Conservation (phyloP, 2,113 vertebrate species). For the Microcebus murinus region DNA sequence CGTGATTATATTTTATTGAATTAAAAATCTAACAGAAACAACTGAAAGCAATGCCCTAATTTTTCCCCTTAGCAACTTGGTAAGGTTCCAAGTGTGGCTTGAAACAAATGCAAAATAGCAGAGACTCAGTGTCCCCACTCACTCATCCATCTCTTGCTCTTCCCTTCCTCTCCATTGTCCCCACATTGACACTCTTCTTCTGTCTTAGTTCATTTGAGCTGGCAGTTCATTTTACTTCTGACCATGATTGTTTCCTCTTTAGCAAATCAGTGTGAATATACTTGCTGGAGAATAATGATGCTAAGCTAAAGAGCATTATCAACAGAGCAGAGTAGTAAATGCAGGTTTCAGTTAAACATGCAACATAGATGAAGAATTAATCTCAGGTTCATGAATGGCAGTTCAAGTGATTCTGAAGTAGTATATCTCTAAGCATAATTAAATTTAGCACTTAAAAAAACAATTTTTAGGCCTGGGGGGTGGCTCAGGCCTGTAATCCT, state of each 20-base stretch:
- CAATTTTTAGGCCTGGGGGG: too few relatives aligned
- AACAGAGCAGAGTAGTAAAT: slow-evolving; percentile 35
- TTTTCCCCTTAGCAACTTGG: slow-evolving; percentile 56
- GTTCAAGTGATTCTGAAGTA: slow-evolving; percentile 17
- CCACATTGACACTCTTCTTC: not conserved
- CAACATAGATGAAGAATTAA: not conserved
- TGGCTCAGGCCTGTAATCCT: too few relatives aligned
- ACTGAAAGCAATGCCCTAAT: slow-evolving; percentile 53
- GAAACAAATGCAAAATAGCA: slow-evolving; percentile 57
- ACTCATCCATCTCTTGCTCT: not conserved
- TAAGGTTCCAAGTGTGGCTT: slow-evolving; percentile 47
- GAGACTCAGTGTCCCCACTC: not conserved
- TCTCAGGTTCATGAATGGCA: slow-evolving; percentile 15
- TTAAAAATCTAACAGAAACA: slow-evolving; percentile 61
- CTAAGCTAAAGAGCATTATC: not conserved
- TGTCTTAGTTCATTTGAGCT: slow-evolving; percentile 38
- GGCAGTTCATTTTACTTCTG: slow-evolving; percentile 54
- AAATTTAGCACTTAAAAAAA: slow-evolving; percentile 3
- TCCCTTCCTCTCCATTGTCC: not conserved
- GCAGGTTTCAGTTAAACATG: not conserved
- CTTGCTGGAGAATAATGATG: slow-evolving; percentile 31
- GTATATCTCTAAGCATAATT: not conserved
- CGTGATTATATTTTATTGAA: slow-evolving; percentile 61
- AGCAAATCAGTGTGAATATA: slow-evolving; percentile 40
- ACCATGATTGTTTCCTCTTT: slow-evolving; percentile 5